Conservation (phyloP, 2,888 invertebrate species). For the Apodemia mormo region DNA sequence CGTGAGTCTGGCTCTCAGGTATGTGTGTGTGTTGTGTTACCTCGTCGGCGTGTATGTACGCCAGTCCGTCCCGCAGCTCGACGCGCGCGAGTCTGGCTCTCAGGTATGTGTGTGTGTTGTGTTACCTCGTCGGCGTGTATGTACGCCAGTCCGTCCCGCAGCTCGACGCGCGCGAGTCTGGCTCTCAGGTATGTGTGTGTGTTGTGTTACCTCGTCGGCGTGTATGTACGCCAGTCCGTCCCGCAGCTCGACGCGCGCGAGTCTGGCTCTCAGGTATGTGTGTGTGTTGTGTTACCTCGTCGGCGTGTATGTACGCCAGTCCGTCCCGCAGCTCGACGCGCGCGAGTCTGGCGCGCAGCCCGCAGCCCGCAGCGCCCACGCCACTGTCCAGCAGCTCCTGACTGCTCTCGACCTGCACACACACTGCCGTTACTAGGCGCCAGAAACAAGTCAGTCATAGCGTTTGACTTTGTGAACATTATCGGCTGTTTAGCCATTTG, state of each 20-base stretch:
- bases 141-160: constrained; percentile 65
- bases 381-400: constrained; percentile 65
- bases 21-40: too few relatives aligned
- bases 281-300: too few relatives aligned
- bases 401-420: constrained; percentile 64
- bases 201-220: constrained; percentile 66
- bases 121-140: constrained; percentile 64
- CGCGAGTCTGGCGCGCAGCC: constrained; percentile 59
- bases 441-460: too few relatives aligned
- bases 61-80: too few relatives aligned
- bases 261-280: too few relatives aligned
- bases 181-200: too few relatives aligned
- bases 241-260: too few relatives aligned
- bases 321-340: constrained; percentile 58
- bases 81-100: background rate
- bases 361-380: constrained; percentile 44
- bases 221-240: constrained; percentile 68
- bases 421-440: background rate
- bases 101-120: constrained; percentile 41
- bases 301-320: too few relatives aligned
- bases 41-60: too few relatives aligned
- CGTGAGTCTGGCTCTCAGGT: too few relatives aligned
- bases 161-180: constrained; percentile 57
- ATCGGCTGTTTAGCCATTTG: too few relatives aligned
- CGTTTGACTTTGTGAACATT: too few relatives aligned